phyloP scores from a whole-genome alignment of 2,113 vertebrate genomes.

The Struthio camelus region DNA sequence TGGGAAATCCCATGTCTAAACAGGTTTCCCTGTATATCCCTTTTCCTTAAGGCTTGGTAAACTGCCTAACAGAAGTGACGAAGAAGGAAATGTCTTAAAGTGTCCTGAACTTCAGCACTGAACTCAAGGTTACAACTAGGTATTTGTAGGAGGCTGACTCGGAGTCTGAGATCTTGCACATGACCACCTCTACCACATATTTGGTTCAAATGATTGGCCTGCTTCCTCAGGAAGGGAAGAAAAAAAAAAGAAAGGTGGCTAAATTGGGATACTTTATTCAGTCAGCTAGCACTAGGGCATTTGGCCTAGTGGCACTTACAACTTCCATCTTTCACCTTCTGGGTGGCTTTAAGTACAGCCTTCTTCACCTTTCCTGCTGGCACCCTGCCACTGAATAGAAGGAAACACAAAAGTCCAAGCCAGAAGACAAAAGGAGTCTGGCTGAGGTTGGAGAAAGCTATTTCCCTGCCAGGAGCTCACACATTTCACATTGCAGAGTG shows the following conservation, averaged over 20 bases:
- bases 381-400: background rate
- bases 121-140: background rate
- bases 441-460: background rate
- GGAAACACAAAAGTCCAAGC: background rate
- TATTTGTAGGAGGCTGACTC: background rate
- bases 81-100: background rate
- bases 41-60: background rate
- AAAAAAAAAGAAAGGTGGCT: background rate
- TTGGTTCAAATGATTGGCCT: background rate
- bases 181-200: background rate
- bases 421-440: conserved; percentile 7
- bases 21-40: background rate
- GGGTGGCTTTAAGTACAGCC: background rate
- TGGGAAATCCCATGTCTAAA: background rate
- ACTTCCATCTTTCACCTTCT: background rate
- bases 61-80: background rate
- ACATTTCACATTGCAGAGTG: conserved; percentile 20
- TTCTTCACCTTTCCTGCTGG: background rate
- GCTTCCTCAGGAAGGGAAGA: background rate
- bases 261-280: background rate
- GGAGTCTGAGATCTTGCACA: background rate
- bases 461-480: background rate
- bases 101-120: background rate
- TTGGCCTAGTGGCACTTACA: background rate
- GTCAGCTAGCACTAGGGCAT: background rate